Base-by-base conservation (phyloP, 2,797 vertebrate species). In the Anniella stebbinsi region DNA sequence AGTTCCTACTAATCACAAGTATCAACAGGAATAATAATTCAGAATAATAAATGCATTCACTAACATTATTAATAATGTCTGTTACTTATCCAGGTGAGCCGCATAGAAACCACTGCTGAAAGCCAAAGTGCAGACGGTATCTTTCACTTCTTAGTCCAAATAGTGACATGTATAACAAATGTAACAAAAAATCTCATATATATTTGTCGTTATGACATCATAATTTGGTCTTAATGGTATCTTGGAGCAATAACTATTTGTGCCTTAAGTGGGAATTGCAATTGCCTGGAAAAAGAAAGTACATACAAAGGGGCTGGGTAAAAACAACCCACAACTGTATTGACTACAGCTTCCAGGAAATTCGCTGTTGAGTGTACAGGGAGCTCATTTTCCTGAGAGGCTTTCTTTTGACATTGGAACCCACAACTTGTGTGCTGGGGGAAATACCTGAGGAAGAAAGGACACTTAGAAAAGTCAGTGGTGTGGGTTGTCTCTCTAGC, bases 21-120 rank as follows among this genome's bases (percentile, higher is more conserved):
- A 54, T 89, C 88, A 25, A 80, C 92, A 92, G 80, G 36, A 15
- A 94, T 45, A 76, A 28, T 72, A 95, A 92, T 92, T 82, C 70
- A 88, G 57, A 63, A 30, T 66, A 3, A 2, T 88, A 87, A 93
- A 95, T 91, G 86, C 88, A 91, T 75, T 60, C 38, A 63, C 54
- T 63, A 25, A 69, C 8, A 54, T 38, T 28, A 67, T 77, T 60
- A 67, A 69, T 51, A 80, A 63, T 57, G 18, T 63, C 30, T 80
- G 23, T 33, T 66, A 60, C 3, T 25, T 60, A 86, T 23, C 30
- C 18, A 51, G 1, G 41, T 80, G 76, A 80, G 80, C 13, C n/a
- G 75, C 23, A 75, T 9, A 60, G 21, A 63, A 70, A 57, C 3
- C 48, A 21, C 17, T 6, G 4, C 28, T 48, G 33, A 67, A 67